Evolutionary conservation across 2,797 vertebrate genomes (phyloP), one percentile per base, ranked within the genome.

Genomic region (Catamblyrhynchus diadema): DNA sequence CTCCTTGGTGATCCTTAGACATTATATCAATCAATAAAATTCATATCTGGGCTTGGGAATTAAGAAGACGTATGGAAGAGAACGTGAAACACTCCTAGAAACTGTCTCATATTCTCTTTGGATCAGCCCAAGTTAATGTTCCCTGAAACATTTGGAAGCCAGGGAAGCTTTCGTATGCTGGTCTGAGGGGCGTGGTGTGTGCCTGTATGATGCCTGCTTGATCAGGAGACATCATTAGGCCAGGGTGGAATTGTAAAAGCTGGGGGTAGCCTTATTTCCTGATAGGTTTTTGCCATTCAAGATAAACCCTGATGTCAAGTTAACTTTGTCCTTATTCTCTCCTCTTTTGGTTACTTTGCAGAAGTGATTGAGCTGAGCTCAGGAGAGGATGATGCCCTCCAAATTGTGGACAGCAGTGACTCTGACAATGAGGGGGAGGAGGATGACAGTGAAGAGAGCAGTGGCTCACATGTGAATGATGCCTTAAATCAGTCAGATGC

Each of bases 341-440:
- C 62, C 71, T 92, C 17, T 50, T 96, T 65, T 80, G 77, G 9
- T 74, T 80, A 27, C 44, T 88, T 94, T 89, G 73, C 95, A 99
- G 99, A 99, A 97, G 98, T 99, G 95, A 99, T 99, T 79, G 99
- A 99, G 96, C 97, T 99, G 90, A 99, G 99, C 95, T 99, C 99
- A 7, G 99, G 99, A 81, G 99, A 99, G 25, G 99, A 99, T 79
- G 99, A 99, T 28, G 94, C 98, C 28, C 97, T 99, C 88, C 99
- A 99, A 83, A 98, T 99, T 79, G 97, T 98, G 59, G 98, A 98
- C 91, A 99, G 99, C 97, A 99, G 99, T 39, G 99, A 99, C 83
- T 99, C 99, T 61, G 98, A 98, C 33, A 98, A 97, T 8, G 98
- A 98, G 67, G 98, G 98, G 5, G 99, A 99, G 30, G 98, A 98